Evolutionary conservation across 2,797 vertebrate species (phyloP).

Genomic region (Scarus forsteni): DNA sequence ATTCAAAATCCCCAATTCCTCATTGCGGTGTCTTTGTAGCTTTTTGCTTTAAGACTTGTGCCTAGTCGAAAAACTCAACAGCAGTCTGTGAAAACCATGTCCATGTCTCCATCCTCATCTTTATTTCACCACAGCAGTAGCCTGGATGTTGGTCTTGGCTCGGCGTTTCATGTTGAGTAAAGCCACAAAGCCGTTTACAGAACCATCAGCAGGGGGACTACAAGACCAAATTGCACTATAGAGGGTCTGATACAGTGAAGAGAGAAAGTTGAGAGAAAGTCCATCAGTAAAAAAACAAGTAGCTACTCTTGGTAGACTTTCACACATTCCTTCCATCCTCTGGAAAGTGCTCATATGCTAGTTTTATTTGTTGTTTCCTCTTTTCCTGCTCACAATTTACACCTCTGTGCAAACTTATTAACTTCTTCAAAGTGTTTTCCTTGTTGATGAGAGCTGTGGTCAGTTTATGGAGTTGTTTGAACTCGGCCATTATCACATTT

Average conservation of each 20-base stretch:
- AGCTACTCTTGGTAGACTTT: slow-evolving; percentile 40
- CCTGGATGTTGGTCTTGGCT: slow-evolving; percentile 64
- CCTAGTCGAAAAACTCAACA: slow-evolving; percentile 18
- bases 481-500: slow-evolving; percentile 23
- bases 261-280: background rate
- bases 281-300: background rate
- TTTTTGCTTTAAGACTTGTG: slow-evolving; percentile 13
- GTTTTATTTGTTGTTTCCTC: slow-evolving; percentile 29
- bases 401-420: slow-evolving; percentile 50
- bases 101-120: slow-evolving; percentile 41
- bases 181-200: slow-evolving; percentile 66
- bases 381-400: slow-evolving; percentile 48
- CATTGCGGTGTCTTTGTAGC: too few species aligned
- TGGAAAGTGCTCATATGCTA: slow-evolving; percentile 2
- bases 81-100: slow-evolving; percentile 22
- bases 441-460: slow-evolving; percentile 43
- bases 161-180: slow-evolving; percentile 54
- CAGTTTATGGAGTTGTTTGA: slow-evolving; percentile 42
- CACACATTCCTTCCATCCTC: slow-evolving; percentile 30
- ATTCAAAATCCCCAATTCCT: too few species aligned
- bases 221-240: slow-evolving; percentile 15
- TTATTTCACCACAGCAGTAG: slow-evolving; percentile 54
- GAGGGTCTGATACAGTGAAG: slow-evolving; percentile 9
- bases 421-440: slow-evolving; percentile 42
- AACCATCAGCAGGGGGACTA: slow-evolving; percentile 58